These are phyloP conservation scores for Narcine bancroftii DNA, from an alignment of 2,113 vertebrate genomes.

Conservation along the genomic window DNA sequence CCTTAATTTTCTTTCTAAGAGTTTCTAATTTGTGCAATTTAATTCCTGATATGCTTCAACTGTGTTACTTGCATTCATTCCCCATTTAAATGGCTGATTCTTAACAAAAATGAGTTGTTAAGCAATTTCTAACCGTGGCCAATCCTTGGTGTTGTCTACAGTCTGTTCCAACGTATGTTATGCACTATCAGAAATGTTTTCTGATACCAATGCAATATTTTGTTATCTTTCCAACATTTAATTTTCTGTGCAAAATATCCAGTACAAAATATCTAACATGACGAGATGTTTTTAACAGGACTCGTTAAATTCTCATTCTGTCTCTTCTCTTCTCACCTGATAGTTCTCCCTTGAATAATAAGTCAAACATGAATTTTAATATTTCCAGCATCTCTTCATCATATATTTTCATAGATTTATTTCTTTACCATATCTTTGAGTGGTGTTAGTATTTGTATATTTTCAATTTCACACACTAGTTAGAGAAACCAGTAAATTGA, in stretches of 20 bases:
- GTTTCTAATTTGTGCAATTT: neutral
- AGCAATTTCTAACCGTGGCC: neutral
- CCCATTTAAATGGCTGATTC: neutral
- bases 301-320: neutral
- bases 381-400: neutral
- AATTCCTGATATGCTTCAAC: neutral
- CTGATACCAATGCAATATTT: neutral
- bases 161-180: neutral
- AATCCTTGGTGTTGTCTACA: neutral
- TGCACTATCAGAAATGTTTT: neutral
- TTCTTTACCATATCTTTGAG: neutral
- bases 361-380: neutral
- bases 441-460: neutral
- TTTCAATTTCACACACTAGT: neutral
- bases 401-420: neutral
- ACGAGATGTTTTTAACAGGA: neutral
- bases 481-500: neutral
- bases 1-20: neutral
- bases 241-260: neutral
- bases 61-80: too few relatives aligned
- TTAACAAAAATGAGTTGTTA: neutral
- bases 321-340: neutral
- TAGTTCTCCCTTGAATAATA: neutral
- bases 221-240: neutral
- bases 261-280: neutral